A percentile compares a stretch with the other conserved stretches of the same genome.
These are phyloP conservation scores for Leucophora obtusa DNA, from an alignment of 2,888 invertebrate species.

Conservation along the genomic window DNA sequence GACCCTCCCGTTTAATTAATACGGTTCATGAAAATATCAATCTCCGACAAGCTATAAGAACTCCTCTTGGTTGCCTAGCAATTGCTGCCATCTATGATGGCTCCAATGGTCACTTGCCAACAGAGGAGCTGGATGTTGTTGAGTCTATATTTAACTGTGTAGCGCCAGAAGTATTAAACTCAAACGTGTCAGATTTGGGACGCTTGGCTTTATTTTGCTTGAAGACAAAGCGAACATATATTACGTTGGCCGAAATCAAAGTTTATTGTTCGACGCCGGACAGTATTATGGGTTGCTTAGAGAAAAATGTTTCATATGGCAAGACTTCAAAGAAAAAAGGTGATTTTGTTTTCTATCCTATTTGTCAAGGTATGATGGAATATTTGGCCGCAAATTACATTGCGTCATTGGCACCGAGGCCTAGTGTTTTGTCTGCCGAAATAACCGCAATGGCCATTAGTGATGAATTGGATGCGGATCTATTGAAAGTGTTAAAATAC, in stretches of 20 bases:
- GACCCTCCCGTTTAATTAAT: slow-evolving; percentile 78
- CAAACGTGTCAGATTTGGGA: slow-evolving; percentile 80
- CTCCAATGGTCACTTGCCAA: slow-evolving; percentile 76
- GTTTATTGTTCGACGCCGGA: slow-evolving; percentile 78
- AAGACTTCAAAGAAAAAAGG: slow-evolving; percentile 77
- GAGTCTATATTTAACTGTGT: slow-evolving; percentile 77
- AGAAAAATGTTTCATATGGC: slow-evolving; percentile 78
- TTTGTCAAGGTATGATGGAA: slow-evolving; percentile 80
- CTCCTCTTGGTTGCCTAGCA: slow-evolving; percentile 80
- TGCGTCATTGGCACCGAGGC: slow-evolving; percentile 80
- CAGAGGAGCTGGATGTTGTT: slow-evolving; percentile 74
- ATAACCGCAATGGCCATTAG: slow-evolving; percentile 73
- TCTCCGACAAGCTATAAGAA: slow-evolving; percentile 79
- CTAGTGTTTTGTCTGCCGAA: slow-evolving; percentile 80
- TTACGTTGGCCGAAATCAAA: slow-evolving; percentile 80
- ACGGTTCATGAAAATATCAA: slow-evolving; percentile 77
- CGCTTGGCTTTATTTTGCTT: slow-evolving; percentile 80
- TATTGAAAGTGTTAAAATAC: slow-evolving; percentile 78
- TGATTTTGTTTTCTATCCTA: slow-evolving; percentile 78
- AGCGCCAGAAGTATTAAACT: slow-evolving; percentile 69
- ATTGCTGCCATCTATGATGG: slow-evolving; percentile 80
- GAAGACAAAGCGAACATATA: slow-evolving; percentile 79
- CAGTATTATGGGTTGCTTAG: slow-evolving; percentile 79
- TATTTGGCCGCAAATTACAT: slow-evolving; percentile 81
- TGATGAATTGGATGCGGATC: slow-evolving; percentile 79